These are phyloP conservation scores for Mormyrops attenuatus DNA, from an alignment of 2,797 vertebrate genomes.

Conservation along the genomic window DNA sequence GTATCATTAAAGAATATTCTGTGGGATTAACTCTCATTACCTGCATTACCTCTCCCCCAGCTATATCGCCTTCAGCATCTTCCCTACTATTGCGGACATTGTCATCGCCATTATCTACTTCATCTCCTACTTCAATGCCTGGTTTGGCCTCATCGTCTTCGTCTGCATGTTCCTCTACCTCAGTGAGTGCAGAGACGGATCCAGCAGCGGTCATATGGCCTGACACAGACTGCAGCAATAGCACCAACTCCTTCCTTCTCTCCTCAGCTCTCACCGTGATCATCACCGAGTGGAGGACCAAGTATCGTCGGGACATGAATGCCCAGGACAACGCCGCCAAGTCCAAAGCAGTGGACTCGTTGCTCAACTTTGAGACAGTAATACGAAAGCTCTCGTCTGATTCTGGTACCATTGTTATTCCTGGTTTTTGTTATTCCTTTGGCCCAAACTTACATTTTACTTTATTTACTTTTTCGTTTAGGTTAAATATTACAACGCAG, in stretches of 20 bases:
- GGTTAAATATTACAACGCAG: constrained; percentile 96
- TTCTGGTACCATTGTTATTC: not conserved
- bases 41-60: constrained; percentile 50
- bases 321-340: constrained; percentile 80
- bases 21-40: not conserved
- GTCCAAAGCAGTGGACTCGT: constrained; percentile 83
- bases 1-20: not conserved
- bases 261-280: constrained; percentile 79
- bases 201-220: too few species aligned
- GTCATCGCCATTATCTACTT: constrained; percentile 89
- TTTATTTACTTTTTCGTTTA: constrained; percentile 36
- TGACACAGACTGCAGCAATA: not conserved
- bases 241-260: not conserved
- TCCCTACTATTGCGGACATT: constrained; percentile 87
- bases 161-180: constrained; percentile 90
- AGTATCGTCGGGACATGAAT: constrained; percentile 91
- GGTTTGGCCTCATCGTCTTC: constrained; percentile 94
- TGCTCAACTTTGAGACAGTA: constrained; percentile 97
- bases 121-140: constrained; percentile 82
- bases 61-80: constrained; percentile 93
- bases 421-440: not conserved
- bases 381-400: not conserved
- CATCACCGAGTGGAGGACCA: constrained; percentile 94
- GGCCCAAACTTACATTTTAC: not conserved
- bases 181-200: constrained; percentile 63